Conservation (phyloP, 2,888 invertebrate genomes). For the Ophioninae sp. region DNA sequence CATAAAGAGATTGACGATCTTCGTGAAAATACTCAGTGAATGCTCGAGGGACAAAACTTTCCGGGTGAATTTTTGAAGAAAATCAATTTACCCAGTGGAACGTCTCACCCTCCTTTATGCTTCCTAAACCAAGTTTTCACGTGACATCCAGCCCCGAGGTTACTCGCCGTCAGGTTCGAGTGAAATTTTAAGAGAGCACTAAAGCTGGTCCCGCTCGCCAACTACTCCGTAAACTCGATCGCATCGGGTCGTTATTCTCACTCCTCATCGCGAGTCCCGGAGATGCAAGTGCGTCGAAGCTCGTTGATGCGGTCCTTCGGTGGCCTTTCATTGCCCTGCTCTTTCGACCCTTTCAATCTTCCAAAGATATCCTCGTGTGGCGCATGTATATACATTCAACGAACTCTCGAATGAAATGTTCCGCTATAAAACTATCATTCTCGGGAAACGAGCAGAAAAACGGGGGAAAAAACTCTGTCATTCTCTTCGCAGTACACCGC, state of each 20-base stretch:
- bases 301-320: constrained; percentile 1
- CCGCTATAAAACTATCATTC: constrained; percentile 33
- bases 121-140: constrained; percentile 4
- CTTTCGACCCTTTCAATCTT: neutral
- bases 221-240: constrained; percentile 31
- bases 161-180: constrained; percentile 23
- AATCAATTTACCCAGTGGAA: constrained; percentile 20
- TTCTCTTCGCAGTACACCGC: neutral
- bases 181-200: constrained; percentile 53
- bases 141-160: constrained; percentile 13
- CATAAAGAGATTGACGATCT: neutral
- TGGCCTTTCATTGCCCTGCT: constrained; percentile 19
- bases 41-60: neutral
- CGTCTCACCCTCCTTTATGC: neutral
- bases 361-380: neutral
- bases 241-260: constrained; percentile 44
- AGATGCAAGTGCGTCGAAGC: constrained; percentile 20
- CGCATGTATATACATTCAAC: neutral
- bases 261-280: constrained; percentile 17
- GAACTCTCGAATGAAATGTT: constrained; percentile 25
- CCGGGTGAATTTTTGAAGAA: constrained; percentile 23
- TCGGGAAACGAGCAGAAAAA: neutral
- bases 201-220: constrained; percentile 27
- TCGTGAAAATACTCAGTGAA: neutral
- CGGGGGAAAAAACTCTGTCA: neutral